Base-by-base conservation (phyloP, 92 coral and sea anemone genomes). In the Paramuricea clavata region DNA sequence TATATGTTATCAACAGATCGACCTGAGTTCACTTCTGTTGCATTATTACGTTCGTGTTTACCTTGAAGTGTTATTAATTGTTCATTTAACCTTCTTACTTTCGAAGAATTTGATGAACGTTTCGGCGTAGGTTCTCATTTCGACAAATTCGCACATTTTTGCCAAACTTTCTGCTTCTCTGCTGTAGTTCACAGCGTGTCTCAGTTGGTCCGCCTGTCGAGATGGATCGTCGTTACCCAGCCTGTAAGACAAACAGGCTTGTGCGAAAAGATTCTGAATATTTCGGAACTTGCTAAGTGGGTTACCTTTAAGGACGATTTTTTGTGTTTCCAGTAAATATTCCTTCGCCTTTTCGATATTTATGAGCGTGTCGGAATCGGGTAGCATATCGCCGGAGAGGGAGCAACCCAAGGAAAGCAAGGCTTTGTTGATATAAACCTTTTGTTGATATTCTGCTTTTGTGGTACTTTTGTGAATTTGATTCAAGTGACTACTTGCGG, bases 261-360 rank as follows among this genome's bases (percentile, higher is more conserved):
- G 7, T 6, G 89, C 89, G 23, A 86, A 78, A 25, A n/a, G 28
- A 47, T 6, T 49, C 43, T 86, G 89, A 47, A 81, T 76, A 6
- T 39, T 64, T 33, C 89, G 89, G 32, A 86, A 86, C 69, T 59
- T 50, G 57, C 49, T 64, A 22, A 76, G 43, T 49, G 89, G 65
- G 43, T 12, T 6, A 19, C 52, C 25, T 9, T 74, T 74, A 23
- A 13, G 65, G 0, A 12, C 54, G 42, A 22, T 73, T 6, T 76
- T 56, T 21, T 27, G 2, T 75, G 50, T 74, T 31, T 41, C 10
- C 27, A 26, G 21, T 69, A 87, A 68, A 25, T 23, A 87, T 0
- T 75, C 0, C 1, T 32, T 33, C 4, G 90, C 90, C 36, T 25
- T 35, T 13, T 64, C 28, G 12, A 79, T 69, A 33, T 87, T 85